phyloP scores from a whole-genome alignment of 2,797 vertebrate species.

The Pseudocheirus occidentalis region DNA sequence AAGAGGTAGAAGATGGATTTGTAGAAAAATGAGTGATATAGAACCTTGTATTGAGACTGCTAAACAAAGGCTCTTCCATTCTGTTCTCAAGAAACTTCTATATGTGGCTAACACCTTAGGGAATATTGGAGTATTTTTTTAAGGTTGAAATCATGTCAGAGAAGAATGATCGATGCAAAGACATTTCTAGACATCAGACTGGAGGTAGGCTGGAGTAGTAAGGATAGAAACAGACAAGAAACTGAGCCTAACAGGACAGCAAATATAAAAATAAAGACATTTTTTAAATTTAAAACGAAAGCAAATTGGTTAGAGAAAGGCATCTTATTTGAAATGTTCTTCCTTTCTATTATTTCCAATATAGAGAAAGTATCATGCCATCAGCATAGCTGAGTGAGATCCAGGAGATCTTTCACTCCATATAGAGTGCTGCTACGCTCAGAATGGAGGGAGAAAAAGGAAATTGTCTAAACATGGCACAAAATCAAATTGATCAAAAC shows the following conservation, averaged over 20 bases:
- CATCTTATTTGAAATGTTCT: neutral
- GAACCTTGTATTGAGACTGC: neutral
- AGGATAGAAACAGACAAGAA: neutral
- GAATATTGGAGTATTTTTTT: neutral
- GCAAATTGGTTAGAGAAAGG: neutral
- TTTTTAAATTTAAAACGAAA: neutral
- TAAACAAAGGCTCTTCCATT: neutral
- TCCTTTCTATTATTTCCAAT: neutral
- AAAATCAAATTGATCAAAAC: neutral
- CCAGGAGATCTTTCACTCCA: neutral
- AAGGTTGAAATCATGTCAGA: neutral
- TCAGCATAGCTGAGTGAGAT: neutral
- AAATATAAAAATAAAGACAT: neutral
- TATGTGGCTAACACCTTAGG: conserved; percentile 13
- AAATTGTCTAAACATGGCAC: neutral
- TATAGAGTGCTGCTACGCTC: neutral
- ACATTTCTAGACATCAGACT: neutral
- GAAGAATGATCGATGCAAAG: neutral
- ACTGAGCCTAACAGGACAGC: neutral
- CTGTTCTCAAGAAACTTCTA: neutral
- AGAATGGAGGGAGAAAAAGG: neutral
- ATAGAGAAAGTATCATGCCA: neutral
- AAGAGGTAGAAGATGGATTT: neutral
- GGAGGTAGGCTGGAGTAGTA: neutral
- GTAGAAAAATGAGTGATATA: accelerated